These are phyloP conservation scores for Thrips palmi DNA, from an alignment of 1,140 invertebrate genomes.

Conservation along the genomic window DNA sequence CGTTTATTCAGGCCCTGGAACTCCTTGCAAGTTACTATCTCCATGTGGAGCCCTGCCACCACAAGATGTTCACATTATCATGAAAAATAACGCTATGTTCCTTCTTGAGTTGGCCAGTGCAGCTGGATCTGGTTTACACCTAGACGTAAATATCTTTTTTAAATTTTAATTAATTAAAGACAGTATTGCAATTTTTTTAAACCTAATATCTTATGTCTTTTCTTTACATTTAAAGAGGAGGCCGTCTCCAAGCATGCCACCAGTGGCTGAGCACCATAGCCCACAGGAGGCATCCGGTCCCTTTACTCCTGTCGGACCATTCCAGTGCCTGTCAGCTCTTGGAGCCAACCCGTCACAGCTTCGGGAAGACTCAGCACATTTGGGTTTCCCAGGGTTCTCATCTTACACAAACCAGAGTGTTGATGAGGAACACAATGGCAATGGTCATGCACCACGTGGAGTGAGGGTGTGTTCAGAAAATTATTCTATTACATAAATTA, in stretches of 20 bases:
- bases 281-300: conserved; percentile 31
- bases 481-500: too few species aligned
- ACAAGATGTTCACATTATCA: conserved; percentile 51
- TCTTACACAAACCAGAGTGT: background rate
- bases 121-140: conserved; percentile 28
- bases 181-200: too few species aligned
- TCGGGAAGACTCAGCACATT: conserved; percentile 8
- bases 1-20: too few species aligned
- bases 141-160: too few species aligned
- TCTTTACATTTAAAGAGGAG: conserved; percentile 16
- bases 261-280: conserved; percentile 38
- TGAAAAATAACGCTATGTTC: conserved; percentile 90
- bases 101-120: conserved; percentile 71
- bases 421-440: too few species aligned
- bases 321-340: conserved; percentile 56
- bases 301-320: conserved; percentile 43
- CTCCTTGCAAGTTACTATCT: too few species aligned
- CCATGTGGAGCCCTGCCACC: conserved; percentile 1
- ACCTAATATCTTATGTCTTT: too few species aligned
- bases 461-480: too few species aligned
- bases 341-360: conserved; percentile 25
- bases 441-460: too few species aligned
- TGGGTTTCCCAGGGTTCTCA: background rate
- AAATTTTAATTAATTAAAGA: too few species aligned
- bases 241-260: conserved; percentile 34